Evolutionary conservation across 1,140 invertebrate species (phyloP).

Genomic region (Solenopsis invicta): DNA sequence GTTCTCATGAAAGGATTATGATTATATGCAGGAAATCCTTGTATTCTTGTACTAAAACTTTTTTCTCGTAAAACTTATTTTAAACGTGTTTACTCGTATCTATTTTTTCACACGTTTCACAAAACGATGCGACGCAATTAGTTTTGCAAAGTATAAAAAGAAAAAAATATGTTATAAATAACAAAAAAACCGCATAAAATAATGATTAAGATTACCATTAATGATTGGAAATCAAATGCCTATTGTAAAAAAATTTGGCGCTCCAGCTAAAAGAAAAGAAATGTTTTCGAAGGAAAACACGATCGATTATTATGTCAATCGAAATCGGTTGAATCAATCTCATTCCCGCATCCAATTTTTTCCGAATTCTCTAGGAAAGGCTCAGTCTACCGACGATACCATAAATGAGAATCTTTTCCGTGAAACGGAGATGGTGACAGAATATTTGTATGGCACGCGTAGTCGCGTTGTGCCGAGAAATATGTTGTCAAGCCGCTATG

Average conservation of each 20-base stretch:
- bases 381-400: slow-evolving; percentile 85
- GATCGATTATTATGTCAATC: neutral
- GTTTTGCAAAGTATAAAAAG: neutral
- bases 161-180: neutral
- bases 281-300: neutral
- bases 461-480: slow-evolving; percentile 86
- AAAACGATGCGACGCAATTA: neutral
- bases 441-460: slow-evolving; percentile 88
- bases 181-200: neutral
- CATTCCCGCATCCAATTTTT: slow-evolving; percentile 1
- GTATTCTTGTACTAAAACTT: neutral
- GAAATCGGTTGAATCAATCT: neutral
- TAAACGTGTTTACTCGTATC: neutral
- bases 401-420: slow-evolving; percentile 86
- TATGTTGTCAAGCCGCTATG: slow-evolving; percentile 84
- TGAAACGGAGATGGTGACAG: slow-evolving; percentile 88
- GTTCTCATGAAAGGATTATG: slow-evolving; percentile 16
- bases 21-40: neutral
- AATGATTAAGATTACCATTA: too few species aligned
- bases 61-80: slow-evolving; percentile 10
- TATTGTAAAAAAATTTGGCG: neutral
- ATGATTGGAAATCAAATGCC: neutral
- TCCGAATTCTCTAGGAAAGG: slow-evolving; percentile 78
- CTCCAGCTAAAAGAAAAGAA: neutral
- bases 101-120: neutral